phyloP scores from a whole-genome alignment of 2,113 vertebrate genomes.

The Potamarius usumacintae region DNA sequence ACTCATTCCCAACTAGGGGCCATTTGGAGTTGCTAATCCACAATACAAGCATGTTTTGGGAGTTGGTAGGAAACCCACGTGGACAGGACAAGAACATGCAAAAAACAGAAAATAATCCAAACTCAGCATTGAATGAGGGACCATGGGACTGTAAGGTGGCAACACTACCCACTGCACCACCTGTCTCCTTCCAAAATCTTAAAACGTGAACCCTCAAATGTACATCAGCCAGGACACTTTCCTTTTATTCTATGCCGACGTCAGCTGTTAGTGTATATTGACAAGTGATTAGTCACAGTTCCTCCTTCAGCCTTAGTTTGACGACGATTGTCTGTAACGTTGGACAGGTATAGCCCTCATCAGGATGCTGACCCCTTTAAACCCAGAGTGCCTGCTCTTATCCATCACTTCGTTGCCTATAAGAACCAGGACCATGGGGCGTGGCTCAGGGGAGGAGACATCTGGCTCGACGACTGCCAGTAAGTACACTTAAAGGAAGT shows the following conservation, averaged over 20 bases:
- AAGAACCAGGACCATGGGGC: slow-evolving; percentile 98
- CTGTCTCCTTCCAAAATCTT: not conserved
- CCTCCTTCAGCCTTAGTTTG: not conserved
- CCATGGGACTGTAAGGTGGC: not conserved
- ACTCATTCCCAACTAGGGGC: not conserved
- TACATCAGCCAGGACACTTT: not conserved
- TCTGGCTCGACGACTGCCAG: slow-evolving; percentile 96
- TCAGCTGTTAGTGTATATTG: not conserved
- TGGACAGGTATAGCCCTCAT: slow-evolving; percentile 88
- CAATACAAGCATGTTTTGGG: not conserved
- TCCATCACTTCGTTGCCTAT: slow-evolving; percentile 86
- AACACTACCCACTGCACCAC: not conserved
- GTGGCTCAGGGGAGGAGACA: slow-evolving; percentile 95
- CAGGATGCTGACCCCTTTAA: slow-evolving; percentile 91
- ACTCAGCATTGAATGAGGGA: not conserved
- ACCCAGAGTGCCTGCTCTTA: slow-evolving; percentile 89
- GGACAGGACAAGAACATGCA: not conserved
- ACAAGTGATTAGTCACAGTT: not conserved
- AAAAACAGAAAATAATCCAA: not conserved
- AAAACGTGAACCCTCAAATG: not conserved
- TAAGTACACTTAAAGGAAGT: slow-evolving; percentile 68
- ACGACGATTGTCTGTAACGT: not conserved
- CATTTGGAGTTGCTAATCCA: not conserved
- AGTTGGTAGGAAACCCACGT: not conserved
- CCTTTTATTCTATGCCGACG: not conserved